Evolutionary conservation across 2,113 vertebrate species (phyloP), one percentile per base, ranked within the genome.

Genomic region (Engystomops pustulosus): DNA sequence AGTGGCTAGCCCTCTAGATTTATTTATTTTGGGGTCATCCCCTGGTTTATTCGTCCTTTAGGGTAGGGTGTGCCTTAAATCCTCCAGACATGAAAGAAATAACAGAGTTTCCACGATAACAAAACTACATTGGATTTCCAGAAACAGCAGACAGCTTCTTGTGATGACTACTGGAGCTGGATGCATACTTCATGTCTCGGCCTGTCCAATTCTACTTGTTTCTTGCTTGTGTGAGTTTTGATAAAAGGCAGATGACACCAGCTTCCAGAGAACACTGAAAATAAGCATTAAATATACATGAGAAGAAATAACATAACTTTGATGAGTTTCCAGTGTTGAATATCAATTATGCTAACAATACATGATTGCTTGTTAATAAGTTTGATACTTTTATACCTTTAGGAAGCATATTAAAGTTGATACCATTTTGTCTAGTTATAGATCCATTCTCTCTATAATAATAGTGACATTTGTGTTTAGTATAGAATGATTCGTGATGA

Each of bases 31-130:
- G 15, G 47, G 71, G 81, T 77, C 58, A 77, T 77, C 45, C 45
- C 68, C 20, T 60, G n/a, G 23, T 60, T 41, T 82, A 27, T 12
- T 38, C 18, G 11, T 30, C 60, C 81, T 83, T 14, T 38, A 62
- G 68, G 67, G 17, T 15, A 14, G 18, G 55, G 55, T 41, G 30
- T 55, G 25, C 60, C 34, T 17, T 53, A 67, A 36, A 84, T 23
- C 8, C 34, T 76, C 55, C 58, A 83, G 81, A 76, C 71, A 47
- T 60, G 38, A 32, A 36, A n/a, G 4, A 67, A 60, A 62, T 45
- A 79, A 62, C 27, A 17, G 18, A 45, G 60, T 75, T 75, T 75
- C 65, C 62, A 60, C 75, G n/a, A 75, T 60, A 55, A 34, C 74
- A 68, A 14, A 25, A 65, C 74, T 62, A 34, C 58, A 69, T 69